phyloP scores from a whole-genome alignment of 2,888 invertebrate genomes.

The Phrixothrix hirtus region DNA sequence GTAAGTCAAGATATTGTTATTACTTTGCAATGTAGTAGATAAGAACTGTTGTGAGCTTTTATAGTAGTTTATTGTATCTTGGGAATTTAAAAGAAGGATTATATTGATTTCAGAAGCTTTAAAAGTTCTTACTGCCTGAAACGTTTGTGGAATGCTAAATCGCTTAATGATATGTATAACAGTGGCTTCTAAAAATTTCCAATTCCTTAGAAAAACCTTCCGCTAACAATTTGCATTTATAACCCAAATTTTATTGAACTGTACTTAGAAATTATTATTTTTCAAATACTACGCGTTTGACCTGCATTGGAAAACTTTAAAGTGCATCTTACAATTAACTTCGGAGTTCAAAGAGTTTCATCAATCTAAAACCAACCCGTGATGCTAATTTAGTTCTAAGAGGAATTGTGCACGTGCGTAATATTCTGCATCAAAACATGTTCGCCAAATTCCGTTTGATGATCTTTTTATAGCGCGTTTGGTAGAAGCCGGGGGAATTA shows the following conservation, averaged over 20 bases:
- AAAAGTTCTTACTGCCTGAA: conserved; percentile 12
- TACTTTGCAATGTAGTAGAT: not conserved
- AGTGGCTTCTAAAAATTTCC: not conserved
- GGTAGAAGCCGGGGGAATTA: no score
- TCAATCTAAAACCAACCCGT: not conserved
- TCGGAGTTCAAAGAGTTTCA: not conserved
- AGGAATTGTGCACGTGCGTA: not conserved
- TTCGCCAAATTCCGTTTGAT: no score
- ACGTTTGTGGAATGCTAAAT: conserved; percentile 9
- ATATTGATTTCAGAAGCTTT: conserved; percentile 12
- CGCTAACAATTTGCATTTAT: not conserved
- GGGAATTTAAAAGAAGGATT: conserved; percentile 16
- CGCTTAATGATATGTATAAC: conserved; percentile 7
- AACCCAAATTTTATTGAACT: not conserved
- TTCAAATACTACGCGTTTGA: not conserved
- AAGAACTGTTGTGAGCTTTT: conserved; percentile 9
- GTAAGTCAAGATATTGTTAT: no score
- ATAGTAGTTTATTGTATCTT: conserved; percentile 6
- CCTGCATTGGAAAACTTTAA: not conserved
- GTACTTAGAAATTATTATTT: not conserved
- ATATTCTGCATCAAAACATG: no score
- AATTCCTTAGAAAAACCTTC: conserved; percentile 2
- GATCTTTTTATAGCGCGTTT: no score
- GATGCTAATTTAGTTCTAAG: not conserved
- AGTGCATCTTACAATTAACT: not conserved